These are phyloP conservation scores for Pristionchus mayeri DNA, from an alignment of 2,888 invertebrate species.

Conservation along the genomic window DNA sequence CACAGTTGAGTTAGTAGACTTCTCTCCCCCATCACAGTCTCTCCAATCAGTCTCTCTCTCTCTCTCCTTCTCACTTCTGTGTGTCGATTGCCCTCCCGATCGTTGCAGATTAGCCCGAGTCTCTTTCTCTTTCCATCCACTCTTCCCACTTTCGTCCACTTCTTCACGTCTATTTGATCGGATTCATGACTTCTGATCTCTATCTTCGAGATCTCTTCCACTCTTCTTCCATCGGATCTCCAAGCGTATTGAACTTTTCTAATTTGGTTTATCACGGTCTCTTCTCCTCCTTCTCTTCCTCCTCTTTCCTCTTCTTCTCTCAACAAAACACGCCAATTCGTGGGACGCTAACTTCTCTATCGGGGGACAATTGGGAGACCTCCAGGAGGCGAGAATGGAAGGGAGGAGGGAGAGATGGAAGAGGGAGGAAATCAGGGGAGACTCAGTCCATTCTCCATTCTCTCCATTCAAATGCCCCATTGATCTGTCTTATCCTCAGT, in stretches of 20 bases:
- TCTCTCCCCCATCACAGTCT: background rate
- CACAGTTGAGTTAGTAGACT: background rate
- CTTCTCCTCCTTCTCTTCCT: background rate
- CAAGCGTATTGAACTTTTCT: background rate
- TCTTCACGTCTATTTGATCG: background rate
- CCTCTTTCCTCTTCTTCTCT: background rate
- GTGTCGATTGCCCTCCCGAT: background rate
- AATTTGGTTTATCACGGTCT: background rate
- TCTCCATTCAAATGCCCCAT: slow-evolving; percentile 17
- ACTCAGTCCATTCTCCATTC: background rate
- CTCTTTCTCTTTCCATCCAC: background rate
- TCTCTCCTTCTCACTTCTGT: slow-evolving; percentile 19
- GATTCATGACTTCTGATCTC: background rate
- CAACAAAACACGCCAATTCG: background rate
- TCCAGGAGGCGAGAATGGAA: background rate
- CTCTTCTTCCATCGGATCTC: background rate
- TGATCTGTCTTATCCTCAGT: background rate
- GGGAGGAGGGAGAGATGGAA: background rate
- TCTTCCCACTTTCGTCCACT: background rate
- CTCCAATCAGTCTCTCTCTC: background rate
- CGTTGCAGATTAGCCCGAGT: background rate
- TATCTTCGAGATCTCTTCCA: background rate
- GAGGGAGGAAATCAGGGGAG: slow-evolving; percentile 14
- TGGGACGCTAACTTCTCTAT: slow-evolving; percentile 13
- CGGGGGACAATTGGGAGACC: slow-evolving; percentile 17